These are phyloP conservation scores for Dusona sp. DNA, from an alignment of 2,888 invertebrate genomes.

Conservation along the genomic window DNA sequence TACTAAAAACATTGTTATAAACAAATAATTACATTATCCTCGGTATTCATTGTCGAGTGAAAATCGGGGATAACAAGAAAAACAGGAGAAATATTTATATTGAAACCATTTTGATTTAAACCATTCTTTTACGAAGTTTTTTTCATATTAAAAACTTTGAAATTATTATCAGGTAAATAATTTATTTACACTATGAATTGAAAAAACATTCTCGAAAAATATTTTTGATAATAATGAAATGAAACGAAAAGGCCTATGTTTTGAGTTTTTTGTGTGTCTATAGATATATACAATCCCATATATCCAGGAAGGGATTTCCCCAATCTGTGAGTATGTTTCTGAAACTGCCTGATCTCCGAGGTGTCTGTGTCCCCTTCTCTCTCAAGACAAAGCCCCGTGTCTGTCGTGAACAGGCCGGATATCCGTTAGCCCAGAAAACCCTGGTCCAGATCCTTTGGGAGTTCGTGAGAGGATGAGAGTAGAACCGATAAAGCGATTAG, in stretches of 20 bases:
- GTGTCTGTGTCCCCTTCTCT: not conserved
- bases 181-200: not conserved
- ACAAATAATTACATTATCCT: not conserved
- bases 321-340: not conserved
- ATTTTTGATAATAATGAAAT: not conserved
- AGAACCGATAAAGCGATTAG: conserved; percentile 4
- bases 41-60: not conserved
- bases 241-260: not conserved
- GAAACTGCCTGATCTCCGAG: not conserved
- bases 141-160: not conserved
- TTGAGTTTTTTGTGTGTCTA: not conserved
- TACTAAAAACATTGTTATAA: not conserved
- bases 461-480: not conserved
- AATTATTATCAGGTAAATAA: not conserved
- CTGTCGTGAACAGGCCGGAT: conserved; percentile 50
- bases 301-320: not conserved
- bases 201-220: not conserved
- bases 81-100: not conserved
- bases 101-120: no score
- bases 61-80: not conserved
- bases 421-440: conserved; percentile 30
- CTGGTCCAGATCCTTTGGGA: conserved; percentile 9
- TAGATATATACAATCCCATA: not conserved
- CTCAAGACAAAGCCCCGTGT: conserved; percentile 20
- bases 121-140: not conserved